These are phyloP conservation scores for Tragelaphus strepsiceros DNA, from an alignment of 2,113 vertebrate species.

Conservation along the genomic window DNA sequence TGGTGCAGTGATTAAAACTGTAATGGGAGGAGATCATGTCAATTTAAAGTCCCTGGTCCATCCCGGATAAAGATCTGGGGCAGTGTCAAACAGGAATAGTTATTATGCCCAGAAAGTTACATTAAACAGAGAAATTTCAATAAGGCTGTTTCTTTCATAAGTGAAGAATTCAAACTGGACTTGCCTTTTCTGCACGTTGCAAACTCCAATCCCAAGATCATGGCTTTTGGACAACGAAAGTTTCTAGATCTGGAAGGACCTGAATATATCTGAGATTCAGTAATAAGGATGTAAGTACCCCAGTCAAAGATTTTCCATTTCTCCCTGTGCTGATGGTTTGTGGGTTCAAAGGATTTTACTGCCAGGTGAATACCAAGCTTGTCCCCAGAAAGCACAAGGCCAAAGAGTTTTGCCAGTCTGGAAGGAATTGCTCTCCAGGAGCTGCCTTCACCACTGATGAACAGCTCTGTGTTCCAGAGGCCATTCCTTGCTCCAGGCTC, in stretches of 20 bases:
- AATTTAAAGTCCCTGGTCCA: too few relatives aligned
- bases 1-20: conserved; percentile 51
- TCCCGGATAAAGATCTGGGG: neutral
- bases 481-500: neutral
- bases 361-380: neutral
- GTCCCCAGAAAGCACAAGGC: neutral
- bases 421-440: accelerated
- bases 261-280: neutral
- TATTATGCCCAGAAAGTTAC: neutral
- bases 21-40: conserved; percentile 24
- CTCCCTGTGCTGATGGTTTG: neutral
- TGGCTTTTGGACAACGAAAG: neutral
- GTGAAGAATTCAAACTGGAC: neutral
- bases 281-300: neutral
- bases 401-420: neutral
- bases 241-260: neutral
- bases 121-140: neutral
- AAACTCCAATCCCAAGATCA: neutral
- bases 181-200: neutral
- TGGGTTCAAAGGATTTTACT: neutral
- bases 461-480: accelerated
- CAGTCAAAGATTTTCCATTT: neutral
- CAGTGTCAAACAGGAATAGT: accelerated
- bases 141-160: neutral
- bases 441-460: neutral